A percentile compares a stretch with the other conserved stretches of the same genome.
Conservation (phyloP, 2,888 invertebrate genomes). For the Molanna angustata region DNA sequence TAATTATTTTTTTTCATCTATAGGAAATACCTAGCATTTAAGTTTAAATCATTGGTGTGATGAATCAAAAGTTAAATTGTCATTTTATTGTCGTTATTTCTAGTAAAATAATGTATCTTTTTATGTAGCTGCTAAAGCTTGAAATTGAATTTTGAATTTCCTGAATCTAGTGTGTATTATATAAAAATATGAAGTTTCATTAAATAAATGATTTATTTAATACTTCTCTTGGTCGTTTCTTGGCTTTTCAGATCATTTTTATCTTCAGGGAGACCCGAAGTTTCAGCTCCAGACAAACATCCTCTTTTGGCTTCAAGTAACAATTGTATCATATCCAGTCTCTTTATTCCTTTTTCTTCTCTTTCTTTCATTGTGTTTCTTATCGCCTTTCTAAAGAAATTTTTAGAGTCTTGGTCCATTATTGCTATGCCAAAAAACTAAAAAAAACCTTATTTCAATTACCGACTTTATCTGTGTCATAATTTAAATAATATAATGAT, state of each 20-base stretch:
- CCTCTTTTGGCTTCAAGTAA: not conserved
- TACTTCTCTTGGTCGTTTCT: not conserved
- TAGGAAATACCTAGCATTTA: too few species aligned
- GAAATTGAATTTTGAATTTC: too few species aligned
- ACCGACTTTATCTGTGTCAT: not conserved
- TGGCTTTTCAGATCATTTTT: not conserved
- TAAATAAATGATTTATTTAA: too few species aligned
- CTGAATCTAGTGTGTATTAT: too few species aligned
- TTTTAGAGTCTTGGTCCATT: not conserved
- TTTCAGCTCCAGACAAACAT: not conserved
- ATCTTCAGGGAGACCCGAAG: not conserved
- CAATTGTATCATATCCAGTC: not conserved
- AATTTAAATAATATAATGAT: too few species aligned
- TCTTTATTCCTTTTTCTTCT: conserved; percentile 6
- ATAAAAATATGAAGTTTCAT: too few species aligned
- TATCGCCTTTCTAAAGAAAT: not conserved
- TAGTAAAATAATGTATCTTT: too few species aligned
- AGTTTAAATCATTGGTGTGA: too few species aligned
- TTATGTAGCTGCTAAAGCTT: too few species aligned
- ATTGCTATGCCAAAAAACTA: not conserved
- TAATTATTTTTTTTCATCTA: too few species aligned
- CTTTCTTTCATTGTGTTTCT: not conserved
- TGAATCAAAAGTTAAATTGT: too few species aligned
- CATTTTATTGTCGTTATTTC: too few species aligned
- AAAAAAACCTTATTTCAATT: not conserved